Base-by-base conservation (phyloP, 1,140 invertebrate species). In the Brachionus calyciflorus region DNA sequence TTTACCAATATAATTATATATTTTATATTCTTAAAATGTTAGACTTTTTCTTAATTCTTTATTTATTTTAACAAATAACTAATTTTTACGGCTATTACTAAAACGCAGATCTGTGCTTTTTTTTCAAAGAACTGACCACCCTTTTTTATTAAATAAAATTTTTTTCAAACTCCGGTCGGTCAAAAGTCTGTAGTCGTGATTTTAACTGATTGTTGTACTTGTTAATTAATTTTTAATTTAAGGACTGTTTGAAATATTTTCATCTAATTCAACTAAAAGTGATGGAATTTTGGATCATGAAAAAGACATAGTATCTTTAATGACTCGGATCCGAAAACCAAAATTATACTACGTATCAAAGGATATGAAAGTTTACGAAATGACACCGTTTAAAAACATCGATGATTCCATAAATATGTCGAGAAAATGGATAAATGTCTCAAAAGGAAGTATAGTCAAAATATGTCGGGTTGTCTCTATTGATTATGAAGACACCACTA, bases 181-280 rank as follows among this genome's bases (percentile, higher is more conserved):
- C n/a, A n/a, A n/a, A n/a, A n/a, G n/a, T n/a, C n/a, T n/a, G n/a
- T n/a, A n/a, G n/a, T n/a, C n/a, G n/a, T n/a, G n/a, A n/a, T n/a
- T n/a, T n/a, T n/a, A n/a, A n/a, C n/a, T n/a, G n/a, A n/a, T n/a
- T n/a, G n/a, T n/a, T n/a, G n/a, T 5, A 5, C 33, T 37, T 9
- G 3, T 37, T 37, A 37, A 37, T 5, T 5, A 3, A 37, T 19
- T 70, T 26, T 30, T 44, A 14, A 19, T 30, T 28, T 48, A 44
- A 51, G 69, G 69, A 21, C 46, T 73, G 2, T 73, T 73, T 30
- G 69, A 73, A 40, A 21, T 73, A 40, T 73, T 73, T n/a, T 73
- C 69, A 26, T 73, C 69, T 24, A 51, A 33, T 37, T 51, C 46
- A 4, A n/a, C 19, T 3, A 14, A n/a, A 24, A 49, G 17, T 17